Base-by-base conservation (phyloP, 2,797 vertebrate species). In the Nannoperca obscura region DNA sequence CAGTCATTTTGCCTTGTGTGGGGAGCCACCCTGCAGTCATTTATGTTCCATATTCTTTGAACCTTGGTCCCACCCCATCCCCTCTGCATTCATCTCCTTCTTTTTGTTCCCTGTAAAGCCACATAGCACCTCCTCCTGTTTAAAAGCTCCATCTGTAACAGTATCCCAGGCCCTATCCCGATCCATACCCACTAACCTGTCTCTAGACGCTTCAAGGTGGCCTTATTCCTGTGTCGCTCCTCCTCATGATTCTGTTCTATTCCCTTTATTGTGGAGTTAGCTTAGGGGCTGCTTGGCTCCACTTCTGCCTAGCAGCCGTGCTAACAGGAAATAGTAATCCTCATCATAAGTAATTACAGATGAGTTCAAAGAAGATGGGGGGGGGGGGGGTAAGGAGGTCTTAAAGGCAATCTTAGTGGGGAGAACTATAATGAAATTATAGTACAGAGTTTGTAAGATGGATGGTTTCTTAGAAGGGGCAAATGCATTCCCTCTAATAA, bases 131-230 rank as follows among this genome's bases (percentile, higher is more conserved):
- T 49, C 57, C 60, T 79, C 59, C 22, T 36, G 13, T 80, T 69
- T 49, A 77, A 90, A 91, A 90, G 85, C 79, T 92, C 88, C 91
- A 91, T 93, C 86, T 82, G 59, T 74, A 78, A 69, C 55, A 30
- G 54, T 32, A 42, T n/a, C 46, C 46, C 40, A 40, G 66, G 60
- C 77, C 86, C 58, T 38, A 55, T 17, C 62, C 72, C 14, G 73
- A 86, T 62, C 76, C 67, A 73, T 14, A 63, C 71, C 50, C 59
- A 15, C 80, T 68, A 46, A 58, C 80, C 86, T 84, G 86, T 83
- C 83, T 92, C 90, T 66, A 52, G 17, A 66, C 78, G 62, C 76
- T 59, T 78, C 36, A 20, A 42, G 74, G 84, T 85, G 86, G 77
- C 59, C 63, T 72, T 12, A 24, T 75, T 74, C 64, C 78, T 78